Evolutionary conservation across 2,113 vertebrate species (phyloP).

Genomic region (Mustela lutreola): DNA sequence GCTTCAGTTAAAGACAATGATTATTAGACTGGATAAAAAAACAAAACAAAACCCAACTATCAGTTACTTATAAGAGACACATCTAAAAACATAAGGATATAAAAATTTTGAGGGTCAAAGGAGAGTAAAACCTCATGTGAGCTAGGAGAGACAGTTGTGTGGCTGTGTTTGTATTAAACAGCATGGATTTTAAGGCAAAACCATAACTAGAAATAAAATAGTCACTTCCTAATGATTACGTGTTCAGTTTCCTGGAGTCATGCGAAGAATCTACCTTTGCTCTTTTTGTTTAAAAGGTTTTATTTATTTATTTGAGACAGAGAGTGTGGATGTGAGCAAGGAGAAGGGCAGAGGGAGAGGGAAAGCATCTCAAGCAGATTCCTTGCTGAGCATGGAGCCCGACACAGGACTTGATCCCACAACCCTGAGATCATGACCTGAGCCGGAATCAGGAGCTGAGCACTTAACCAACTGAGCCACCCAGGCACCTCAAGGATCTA

Average conservation of each 20-base stretch:
- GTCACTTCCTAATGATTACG: neutral
- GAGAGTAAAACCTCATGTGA: neutral
- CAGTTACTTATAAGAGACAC: neutral
- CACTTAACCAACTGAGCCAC: too few relatives aligned
- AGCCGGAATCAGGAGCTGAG: accelerated
- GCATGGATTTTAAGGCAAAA: neutral
- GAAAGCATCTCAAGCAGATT: too few relatives aligned
- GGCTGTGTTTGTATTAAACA: neutral
- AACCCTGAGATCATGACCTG: too few relatives aligned
- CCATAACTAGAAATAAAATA: conserved; percentile 16
- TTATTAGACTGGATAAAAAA: neutral
- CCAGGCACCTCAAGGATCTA: too few relatives aligned
- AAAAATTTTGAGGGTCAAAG: neutral
- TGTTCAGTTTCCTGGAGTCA: neutral
- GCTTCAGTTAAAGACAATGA: conserved; percentile 25
- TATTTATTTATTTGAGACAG: too few relatives aligned
- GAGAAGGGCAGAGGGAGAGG: too few relatives aligned
- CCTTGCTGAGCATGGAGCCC: too few relatives aligned
- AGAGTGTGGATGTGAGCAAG: too few relatives aligned
- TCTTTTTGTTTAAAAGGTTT: neutral
- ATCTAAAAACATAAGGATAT: neutral
- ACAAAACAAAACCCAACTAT: neutral
- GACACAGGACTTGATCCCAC: too few relatives aligned
- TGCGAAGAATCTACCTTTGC: neutral
- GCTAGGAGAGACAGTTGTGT: neutral